These are phyloP conservation scores for Daphoenositta chrysoptera DNA, from an alignment of 2,113 vertebrate genomes.

Conservation along the genomic window DNA sequence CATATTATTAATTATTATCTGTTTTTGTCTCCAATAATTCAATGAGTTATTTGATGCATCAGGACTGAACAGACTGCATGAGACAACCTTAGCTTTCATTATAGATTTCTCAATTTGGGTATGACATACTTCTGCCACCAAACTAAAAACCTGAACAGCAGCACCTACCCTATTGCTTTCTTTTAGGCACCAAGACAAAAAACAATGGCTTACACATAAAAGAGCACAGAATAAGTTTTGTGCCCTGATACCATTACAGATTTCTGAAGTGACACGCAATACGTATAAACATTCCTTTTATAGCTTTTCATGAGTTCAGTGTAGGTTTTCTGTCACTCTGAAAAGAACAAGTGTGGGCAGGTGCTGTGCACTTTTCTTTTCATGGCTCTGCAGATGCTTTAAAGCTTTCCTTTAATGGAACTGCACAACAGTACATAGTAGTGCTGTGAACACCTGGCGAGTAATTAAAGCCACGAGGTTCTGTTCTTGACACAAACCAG, in stretches of 20 bases:
- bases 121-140: not conserved
- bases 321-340: conserved; percentile 14
- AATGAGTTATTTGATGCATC: not conserved
- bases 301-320: not conserved
- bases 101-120: not conserved
- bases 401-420: conserved; percentile 44
- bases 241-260: not conserved
- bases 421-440: not conserved
- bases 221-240: not conserved
- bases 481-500: conserved; percentile 7
- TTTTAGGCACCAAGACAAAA: not conserved
- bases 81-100: fast-evolving
- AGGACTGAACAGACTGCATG: not conserved
- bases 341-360: conserved; percentile 42
- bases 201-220: not conserved
- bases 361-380: conserved; percentile 35
- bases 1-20: not conserved
- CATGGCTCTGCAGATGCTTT: conserved; percentile 11
- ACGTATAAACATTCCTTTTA: conserved; percentile 1
- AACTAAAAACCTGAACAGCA: not conserved
- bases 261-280: not conserved
- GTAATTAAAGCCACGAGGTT: conserved; percentile 42
- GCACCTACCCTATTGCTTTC: not conserved
- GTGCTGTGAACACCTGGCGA: conserved; percentile 31
- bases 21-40: not conserved